Evolutionary conservation across 2,888 invertebrate genomes (phyloP).

Genomic region (Leptarthrus brevirostris): DNA sequence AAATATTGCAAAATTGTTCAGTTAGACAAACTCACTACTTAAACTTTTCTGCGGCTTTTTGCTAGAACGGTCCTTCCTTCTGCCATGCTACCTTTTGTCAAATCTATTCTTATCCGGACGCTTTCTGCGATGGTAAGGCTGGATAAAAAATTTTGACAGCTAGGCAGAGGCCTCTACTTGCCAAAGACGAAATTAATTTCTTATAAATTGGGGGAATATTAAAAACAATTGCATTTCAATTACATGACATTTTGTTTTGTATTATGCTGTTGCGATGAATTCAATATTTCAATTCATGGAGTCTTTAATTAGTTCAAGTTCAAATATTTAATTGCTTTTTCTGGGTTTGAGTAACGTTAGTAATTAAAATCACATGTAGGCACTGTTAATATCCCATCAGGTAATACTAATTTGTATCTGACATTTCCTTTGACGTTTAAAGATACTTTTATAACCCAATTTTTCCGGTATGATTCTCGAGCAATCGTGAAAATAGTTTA

Average conservation of each 20-base stretch:
- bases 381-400: neutral
- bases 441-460: slow-evolving; percentile 7
- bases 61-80: slow-evolving; percentile 35
- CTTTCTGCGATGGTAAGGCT: slow-evolving; percentile 16
- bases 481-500: neutral
- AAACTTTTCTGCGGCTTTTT: slow-evolving; percentile 12
- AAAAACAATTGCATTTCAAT: neutral
- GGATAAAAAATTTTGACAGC: slow-evolving; percentile 40
- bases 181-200: neutral
- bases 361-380: neutral
- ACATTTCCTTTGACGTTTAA: slow-evolving; percentile 25
- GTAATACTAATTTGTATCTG: neutral
- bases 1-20: neutral
- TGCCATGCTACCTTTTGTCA: slow-evolving; percentile 44
- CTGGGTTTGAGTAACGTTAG: no score
- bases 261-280: neutral
- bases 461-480: neutral
- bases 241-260: neutral
- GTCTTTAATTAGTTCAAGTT: no score
- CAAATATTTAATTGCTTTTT: no score
- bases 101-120: slow-evolving; percentile 45
- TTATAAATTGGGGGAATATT: neutral
- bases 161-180: neutral
- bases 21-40: neutral
- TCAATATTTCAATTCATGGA: neutral